Base-by-base conservation (phyloP, 2,888 invertebrate species). In the Acrocyrtus sp. region DNA sequence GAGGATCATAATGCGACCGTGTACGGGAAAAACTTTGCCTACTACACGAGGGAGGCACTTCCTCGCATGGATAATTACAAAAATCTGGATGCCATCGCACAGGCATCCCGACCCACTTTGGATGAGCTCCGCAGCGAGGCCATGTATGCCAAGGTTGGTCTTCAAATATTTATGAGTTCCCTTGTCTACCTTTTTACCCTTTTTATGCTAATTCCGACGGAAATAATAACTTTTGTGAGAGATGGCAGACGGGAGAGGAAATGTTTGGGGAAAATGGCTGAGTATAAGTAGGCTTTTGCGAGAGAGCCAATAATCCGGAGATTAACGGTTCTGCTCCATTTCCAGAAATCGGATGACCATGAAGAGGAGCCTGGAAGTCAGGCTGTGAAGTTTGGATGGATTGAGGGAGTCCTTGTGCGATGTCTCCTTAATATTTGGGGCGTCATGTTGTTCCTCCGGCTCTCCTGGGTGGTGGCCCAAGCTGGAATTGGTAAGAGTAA, bases 391-490 rank as follows among this genome's bases (percentile, higher is more conserved):
- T 81, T 81, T 57, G 80, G 81, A 15, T 81, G 81, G 81, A 81
- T 81, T 56, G 80, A 81, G 66, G 81, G 81, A 21, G 79, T 80
- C 15, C 77, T 80, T 43, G 80, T 81, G 3, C 60, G 81, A 68
- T 88, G 88, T 83, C 83, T 89, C 51, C 84, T 88, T 29, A 82
- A 82, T 60, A 82, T 82, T 67, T 88, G 88, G 85, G 75, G 88
- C 62, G 88, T 88, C 74, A 89, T 89, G 87, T 83, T 89, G 60
- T 89, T 89, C 81, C 84, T 88, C 66, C 85, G 88, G 27, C 82
- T 89, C 78, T 86, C 87, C 12, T 89, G 89, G 89, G 87, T 89
- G 15, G 86, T 88, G 4, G 89, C 86, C 12, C 86, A 88, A 81
- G 85, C 87, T 22, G 88, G 88, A 57, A 81, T 82, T 27, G 74